Evolutionary conservation across 2,113 vertebrate species (phyloP), one percentile per base, ranked within the genome.

Genomic region (Cheilinus undulatus): DNA sequence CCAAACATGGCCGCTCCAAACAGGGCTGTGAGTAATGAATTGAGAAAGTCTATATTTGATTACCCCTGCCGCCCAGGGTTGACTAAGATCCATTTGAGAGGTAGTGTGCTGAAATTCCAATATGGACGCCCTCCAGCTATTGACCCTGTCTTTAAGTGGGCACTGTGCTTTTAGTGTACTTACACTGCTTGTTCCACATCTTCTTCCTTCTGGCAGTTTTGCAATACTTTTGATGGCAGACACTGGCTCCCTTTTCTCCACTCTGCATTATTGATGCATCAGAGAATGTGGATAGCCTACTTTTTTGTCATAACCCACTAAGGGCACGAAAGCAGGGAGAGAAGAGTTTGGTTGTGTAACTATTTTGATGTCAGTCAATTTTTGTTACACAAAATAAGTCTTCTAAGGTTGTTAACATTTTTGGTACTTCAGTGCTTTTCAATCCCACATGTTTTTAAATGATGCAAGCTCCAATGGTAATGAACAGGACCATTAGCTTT

Each of bases 51-150:
- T 85, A 75, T 82, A 88, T 92, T 91, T 92, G 89, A 92, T 92
- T 92, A 90, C 76, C 74, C 59, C 59, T 68, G 72, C 81, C 30
- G 75, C 74, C 79, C 58, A 45, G 70, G 56, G 78, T 89, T 88
- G 90, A 92, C 82, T 86, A 78, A 92, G 90, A 93, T 91, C 84
- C 89, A 92, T 93, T 88, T 92, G 90, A 91, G 83, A 83, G 82
- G 79, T 40, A 86, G 76, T 78, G 82, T 68, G 38, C 73, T 73
- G 69, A 84, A 91, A 92, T 86, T 88, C 85, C 86, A 88, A 92
- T 91, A 90, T 92, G 90, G 90, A 92, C 84, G 26, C 83, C 90
- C 90, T 93, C 92, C 90, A 93, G 91, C 83, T 92, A 93, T 93
- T 91, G 92, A 93, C 91, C 90, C 82, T 66, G 83, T 84, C 88